Evolutionary conservation across 2,113 vertebrate species (phyloP).

Genomic region (Hypanus sabinus): DNA sequence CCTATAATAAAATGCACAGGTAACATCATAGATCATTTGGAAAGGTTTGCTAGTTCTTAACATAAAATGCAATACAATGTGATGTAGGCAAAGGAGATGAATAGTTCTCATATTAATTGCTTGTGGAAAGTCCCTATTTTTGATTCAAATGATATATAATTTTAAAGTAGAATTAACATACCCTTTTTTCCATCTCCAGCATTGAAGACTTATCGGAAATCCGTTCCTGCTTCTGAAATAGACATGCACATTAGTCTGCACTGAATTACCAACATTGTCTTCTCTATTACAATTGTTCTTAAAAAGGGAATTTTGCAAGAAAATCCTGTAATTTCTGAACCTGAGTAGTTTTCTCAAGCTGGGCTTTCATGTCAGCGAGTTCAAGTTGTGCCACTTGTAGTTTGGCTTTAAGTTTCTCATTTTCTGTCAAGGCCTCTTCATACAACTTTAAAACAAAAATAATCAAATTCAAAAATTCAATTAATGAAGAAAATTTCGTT

Average conservation of each 20-base stretch:
- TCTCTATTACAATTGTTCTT: background rate
- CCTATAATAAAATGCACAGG: no score
- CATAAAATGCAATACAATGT: background rate
- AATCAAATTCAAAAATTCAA: background rate
- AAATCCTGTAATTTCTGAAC: constrained; percentile 52
- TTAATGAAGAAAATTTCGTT: background rate
- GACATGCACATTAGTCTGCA: constrained; percentile 29
- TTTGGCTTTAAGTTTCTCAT: constrained; percentile 84
- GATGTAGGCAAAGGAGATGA: background rate
- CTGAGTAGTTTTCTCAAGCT: constrained; percentile 82
- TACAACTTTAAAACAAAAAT: constrained; percentile 65
- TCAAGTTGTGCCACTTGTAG: constrained; percentile 85
- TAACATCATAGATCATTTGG: background rate
- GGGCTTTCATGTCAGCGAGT: constrained; percentile 71
- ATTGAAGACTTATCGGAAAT: constrained; percentile 76
- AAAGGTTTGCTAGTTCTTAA: background rate
- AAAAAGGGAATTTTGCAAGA: background rate
- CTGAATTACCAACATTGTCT: background rate
- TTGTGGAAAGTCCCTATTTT: background rate
- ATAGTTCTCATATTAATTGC: background rate
- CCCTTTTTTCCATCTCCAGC: constrained; percentile 84
- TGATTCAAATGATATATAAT: background rate
- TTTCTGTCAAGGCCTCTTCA: constrained; percentile 79
- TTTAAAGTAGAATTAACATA: constrained; percentile 47
- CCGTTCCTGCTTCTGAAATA: constrained; percentile 78